Base-by-base conservation (phyloP, 2,888 invertebrate species). In the Lasius platythorax region DNA sequence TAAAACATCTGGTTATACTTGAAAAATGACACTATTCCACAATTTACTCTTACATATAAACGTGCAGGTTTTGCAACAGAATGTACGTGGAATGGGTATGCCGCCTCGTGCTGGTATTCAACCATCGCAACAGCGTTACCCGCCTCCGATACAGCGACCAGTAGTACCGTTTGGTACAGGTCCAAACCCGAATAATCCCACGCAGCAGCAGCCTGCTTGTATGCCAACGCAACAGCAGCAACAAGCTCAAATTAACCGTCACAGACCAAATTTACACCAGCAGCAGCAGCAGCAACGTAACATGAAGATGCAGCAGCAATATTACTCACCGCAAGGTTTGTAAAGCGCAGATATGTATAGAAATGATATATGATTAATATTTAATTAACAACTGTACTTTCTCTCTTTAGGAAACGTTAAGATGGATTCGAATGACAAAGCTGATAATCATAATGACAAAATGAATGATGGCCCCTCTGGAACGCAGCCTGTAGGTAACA, bases 71-170 rank as follows among this genome's bases (percentile, higher is more conserved):
- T 91, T 94, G 81, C 94, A 94, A 87, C 94, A 94, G 91, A 95
- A 94, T 84, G 94, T 95, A 46, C 94, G 95, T 70, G 94, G 94
- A 78, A 95, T 95, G 94, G 93, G 94, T 74, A 95, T 95, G 93
- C 94, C 94, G 30, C 94, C 94, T 3, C 93, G 94, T 18, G 94
- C 93, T 30, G 93, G 94, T 75, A 94, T 95, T 66, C 95, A 95
- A 81, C 94, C 94, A 30, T 94, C 95, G 4, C 95, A 95, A 81
- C 95, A 95, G 83, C 94, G 95, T 23, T 93, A 96, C 87, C 96
- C 96, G 9, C 94, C 96, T 11, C 96, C 96, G 18, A 96, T 96
- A 88, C 96, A 96, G 85, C 94, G 96, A 91, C 96, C 96, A 3
- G 95, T 95, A 15, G 94, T 95, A 73, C 95, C 95, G 66, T 96